Evolutionary conservation across 2,797 vertebrate genomes (phyloP), one percentile per base, ranked within the genome.

Genomic region (Menidia menidia): DNA sequence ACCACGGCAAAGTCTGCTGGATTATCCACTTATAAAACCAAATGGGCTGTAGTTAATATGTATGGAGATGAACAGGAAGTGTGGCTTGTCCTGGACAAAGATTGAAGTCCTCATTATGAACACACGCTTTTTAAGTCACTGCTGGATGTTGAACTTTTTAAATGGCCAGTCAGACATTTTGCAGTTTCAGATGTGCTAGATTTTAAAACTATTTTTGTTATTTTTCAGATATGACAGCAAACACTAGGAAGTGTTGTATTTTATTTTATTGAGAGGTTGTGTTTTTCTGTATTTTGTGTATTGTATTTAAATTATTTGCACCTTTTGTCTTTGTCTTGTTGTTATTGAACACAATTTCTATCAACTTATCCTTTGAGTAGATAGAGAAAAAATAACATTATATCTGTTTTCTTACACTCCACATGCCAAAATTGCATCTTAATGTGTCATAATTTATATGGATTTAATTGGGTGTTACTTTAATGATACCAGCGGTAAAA

Each of bases 1-100:
- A 60, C 63, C 35, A 48, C 45, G 69, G 16, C n/a, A 16, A 50
- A 19, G 2, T 64, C 4, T 53, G 25, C 33, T 56, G 59, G 1
- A 32, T 12, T 19, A 52, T 10, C 7, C 14, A n/a, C 4, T 32
- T 31, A 64, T 25, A 13, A 73, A 51, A 18, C 12, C 43, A 5
- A 43, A 1, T 50, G 48, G 59, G 18, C 33, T 66, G 60, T 2
- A 2, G 11, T 64, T 54, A 8, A 43, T 16, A 10, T 39, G 18
- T n/a, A 32, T 32, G 2, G 32, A 18, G 58, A 45, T 60, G 32
- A 62, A 47, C 45, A 9, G 45, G 16, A 50, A 25, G 25, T 9
- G n/a, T 25, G 25, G 25, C 2, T 25, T 25, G 2, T 25, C 25
- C 25, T 25, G 25, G 25, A 25, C 25, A 25, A 25, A 25, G 25